Conservation (phyloP, 2,888 invertebrate genomes). For the Selenia dentaria region DNA sequence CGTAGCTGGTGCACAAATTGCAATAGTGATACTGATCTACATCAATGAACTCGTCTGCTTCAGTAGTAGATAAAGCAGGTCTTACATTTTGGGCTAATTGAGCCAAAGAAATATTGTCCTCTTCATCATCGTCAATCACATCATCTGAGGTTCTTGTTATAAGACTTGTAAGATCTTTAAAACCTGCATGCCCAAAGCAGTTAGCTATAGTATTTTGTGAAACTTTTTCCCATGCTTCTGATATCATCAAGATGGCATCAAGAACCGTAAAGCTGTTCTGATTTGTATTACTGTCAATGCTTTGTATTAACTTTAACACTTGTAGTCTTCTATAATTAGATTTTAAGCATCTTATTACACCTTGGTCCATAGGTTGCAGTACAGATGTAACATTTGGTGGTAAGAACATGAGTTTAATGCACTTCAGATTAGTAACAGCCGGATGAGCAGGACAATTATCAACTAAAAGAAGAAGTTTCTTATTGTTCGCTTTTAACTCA, state of each 20-base stretch:
- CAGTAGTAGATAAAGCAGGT: too few relatives aligned
- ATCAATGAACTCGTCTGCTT: too few relatives aligned
- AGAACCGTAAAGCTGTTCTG: not conserved
- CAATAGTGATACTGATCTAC: too few relatives aligned
- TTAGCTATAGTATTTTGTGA: not conserved
- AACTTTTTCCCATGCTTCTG: not conserved
- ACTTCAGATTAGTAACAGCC: not conserved
- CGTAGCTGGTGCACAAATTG: too few relatives aligned
- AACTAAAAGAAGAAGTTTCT: not conserved
- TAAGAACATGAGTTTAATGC: not conserved
- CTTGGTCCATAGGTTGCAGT: not conserved
- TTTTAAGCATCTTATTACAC: not conserved
- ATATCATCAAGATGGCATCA: not conserved
- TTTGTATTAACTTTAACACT: not conserved
- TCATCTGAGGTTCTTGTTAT: too few relatives aligned
- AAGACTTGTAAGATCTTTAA: too few relatives aligned
- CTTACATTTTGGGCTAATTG: too few relatives aligned
- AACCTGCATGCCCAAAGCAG: too few relatives aligned
- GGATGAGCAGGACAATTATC: not conserved
- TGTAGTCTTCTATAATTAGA: not conserved
- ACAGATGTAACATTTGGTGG: not conserved
- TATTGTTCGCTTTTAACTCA: not conserved
- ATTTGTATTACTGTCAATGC: not conserved
- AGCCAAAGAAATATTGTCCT: too few relatives aligned
- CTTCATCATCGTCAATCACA: too few relatives aligned